Percentiles rank a stretch among this genome's conserved stretches.
These are phyloP conservation scores for Tachina grossa DNA, from an alignment of 2,888 invertebrate genomes.

Conservation along the genomic window DNA sequence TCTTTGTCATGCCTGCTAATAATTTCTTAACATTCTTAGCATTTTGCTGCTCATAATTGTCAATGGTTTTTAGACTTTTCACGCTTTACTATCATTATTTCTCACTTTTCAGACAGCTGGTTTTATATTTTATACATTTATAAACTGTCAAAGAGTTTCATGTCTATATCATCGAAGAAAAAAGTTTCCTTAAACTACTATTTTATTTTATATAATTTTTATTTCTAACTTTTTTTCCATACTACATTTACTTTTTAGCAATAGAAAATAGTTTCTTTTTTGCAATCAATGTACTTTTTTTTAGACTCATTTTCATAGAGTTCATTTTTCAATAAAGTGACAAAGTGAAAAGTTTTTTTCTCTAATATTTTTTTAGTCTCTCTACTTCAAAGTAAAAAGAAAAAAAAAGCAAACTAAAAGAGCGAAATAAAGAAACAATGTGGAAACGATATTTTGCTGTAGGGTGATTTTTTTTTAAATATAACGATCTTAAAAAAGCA, in stretches of 20 bases:
- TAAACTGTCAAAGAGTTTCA: constrained; percentile 60
- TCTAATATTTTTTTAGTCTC: constrained; percentile 26
- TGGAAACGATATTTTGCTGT: constrained; percentile 37
- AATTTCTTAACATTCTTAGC: constrained; percentile 2
- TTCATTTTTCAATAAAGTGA: constrained; percentile 61
- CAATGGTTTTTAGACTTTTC: background rate
- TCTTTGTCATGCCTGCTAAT: background rate
- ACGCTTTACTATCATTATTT: constrained; percentile 34
- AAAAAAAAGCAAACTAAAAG: background rate
- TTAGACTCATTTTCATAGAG: constrained; percentile 27
- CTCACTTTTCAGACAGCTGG: constrained; percentile 42
- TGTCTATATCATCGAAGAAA: constrained; percentile 53
- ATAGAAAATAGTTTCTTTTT: constrained; percentile 36
- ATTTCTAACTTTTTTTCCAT: background rate
- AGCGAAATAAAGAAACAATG: background rate
- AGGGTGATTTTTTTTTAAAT: constrained; percentile 44
- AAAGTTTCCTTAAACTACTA: constrained; percentile 35
- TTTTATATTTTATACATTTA: constrained; percentile 55
- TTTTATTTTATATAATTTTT: constrained; percentile 1
- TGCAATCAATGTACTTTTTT: constrained; percentile 17
- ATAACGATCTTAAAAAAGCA: constrained; percentile 43
- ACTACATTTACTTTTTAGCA: constrained; percentile 43
- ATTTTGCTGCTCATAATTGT: constrained; percentile 12
- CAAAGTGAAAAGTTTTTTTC: constrained; percentile 62
- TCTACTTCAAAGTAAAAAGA: background rate